A percentile compares a stretch with the other conserved stretches of the same genome.
These are phyloP conservation scores for Phorcus lineatus DNA, from an alignment of 2,888 invertebrate genomes.

Conservation along the genomic window DNA sequence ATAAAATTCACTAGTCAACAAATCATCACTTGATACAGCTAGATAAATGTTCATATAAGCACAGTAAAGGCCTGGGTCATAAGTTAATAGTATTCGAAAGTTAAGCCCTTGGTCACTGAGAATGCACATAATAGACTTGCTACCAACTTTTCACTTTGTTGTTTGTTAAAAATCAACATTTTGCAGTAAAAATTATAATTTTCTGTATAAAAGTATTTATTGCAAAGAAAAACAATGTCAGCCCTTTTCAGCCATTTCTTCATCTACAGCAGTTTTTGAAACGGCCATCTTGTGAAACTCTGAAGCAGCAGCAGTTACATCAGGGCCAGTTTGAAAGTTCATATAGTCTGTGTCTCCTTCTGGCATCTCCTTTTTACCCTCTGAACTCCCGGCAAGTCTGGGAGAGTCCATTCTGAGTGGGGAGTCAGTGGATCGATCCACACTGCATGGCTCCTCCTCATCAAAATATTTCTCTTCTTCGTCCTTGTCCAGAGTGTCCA, in stretches of 20 bases:
- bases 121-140: too few relatives aligned
- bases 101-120: too few relatives aligned
- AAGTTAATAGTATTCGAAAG: too few relatives aligned
- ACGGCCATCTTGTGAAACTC: background rate
- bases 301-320: slow-evolving; percentile 12
- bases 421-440: background rate
- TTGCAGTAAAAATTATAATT: background rate
- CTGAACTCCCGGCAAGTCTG: background rate
- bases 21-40: too few relatives aligned
- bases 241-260: background rate
- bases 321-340: slow-evolving; percentile 18
- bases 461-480: slow-evolving; percentile 94
- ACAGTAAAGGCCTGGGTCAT: too few relatives aligned
- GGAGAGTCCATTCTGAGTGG: background rate
- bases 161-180: too few relatives aligned
- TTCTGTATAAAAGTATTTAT: background rate
- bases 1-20: too few relatives aligned
- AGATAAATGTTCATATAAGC: too few relatives aligned
- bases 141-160: too few relatives aligned
- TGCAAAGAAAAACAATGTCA: background rate
- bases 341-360: slow-evolving; percentile 32
- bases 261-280: background rate
- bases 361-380: background rate
- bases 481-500: slow-evolving; percentile 85
- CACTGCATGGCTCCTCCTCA: slow-evolving; percentile 79